Conservation (phyloP, 2,888 invertebrate genomes). For the Spisula subtruncata region DNA sequence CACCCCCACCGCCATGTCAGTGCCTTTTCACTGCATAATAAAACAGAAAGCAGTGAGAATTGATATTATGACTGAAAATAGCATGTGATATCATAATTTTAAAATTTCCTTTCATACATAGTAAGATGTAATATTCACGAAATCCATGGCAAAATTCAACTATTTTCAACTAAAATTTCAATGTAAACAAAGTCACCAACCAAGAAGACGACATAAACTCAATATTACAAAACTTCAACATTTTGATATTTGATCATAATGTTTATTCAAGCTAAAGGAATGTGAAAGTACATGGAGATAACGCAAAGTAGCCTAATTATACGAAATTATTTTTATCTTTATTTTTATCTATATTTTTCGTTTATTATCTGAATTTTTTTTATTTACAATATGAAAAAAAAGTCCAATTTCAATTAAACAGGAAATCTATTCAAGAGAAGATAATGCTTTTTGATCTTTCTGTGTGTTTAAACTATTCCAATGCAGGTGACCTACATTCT, state of each 20-base stretch:
- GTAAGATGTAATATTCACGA: no score
- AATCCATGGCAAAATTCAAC: no score
- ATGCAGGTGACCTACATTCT: conserved; percentile 9
- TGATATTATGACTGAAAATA: no score
- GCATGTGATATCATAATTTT: no score
- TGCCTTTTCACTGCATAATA: no score
- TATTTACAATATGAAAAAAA: not conserved
- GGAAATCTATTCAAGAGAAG: not conserved
- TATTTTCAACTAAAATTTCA: no score
- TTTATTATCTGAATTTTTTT: no score
- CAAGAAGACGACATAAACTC: not conserved
- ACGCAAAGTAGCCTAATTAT: not conserved
- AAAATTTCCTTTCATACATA: no score
- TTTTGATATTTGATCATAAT: not conserved
- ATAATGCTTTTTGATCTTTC: not conserved
- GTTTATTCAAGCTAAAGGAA: conserved; percentile 3
- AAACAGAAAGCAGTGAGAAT: no score
- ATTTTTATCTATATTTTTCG: no score
- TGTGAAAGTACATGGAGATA: not conserved
- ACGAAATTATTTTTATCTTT: not conserved
- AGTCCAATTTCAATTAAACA: not conserved
- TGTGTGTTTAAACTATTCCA: not conserved
- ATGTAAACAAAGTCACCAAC: no score
- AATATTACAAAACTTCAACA: not conserved
- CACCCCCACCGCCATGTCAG: no score